Base-by-base conservation (phyloP, 2,888 invertebrate genomes). In the Iselma pallidipennis region DNA sequence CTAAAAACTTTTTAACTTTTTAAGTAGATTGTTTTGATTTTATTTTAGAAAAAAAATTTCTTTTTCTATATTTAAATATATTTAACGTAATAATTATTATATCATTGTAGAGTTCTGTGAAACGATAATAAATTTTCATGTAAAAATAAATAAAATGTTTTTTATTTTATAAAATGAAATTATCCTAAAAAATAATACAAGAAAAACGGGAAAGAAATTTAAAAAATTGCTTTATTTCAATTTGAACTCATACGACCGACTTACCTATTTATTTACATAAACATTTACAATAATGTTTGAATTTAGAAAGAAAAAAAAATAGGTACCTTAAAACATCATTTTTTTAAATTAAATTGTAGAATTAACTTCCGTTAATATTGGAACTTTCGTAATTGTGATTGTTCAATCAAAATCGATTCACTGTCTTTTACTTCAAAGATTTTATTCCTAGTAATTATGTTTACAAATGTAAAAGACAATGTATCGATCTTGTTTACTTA, bases 21-120 rank as follows among this genome's bases (percentile, higher is more conserved):
- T 57, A 52, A 53, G 14, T 31, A 56, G 48, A 42, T 5, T 33
- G 29, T 53, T 4, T 58, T 31, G 59, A 33, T 25, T 59, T 59
- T 54, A 51, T 51, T 29, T 51, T 51, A 51, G 19, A 28, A 28
- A 51, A 28, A 28, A 51, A 14, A 26, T 3, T 21, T 7, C 25
- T 2, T 55, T 48, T 55, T 42, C n/a, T 23, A 26, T 54, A 50
- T 45, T 45, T 48, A 45, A 57, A 14, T 51, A 51, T 37, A 51
- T 31, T 28, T 29, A 28, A 51, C 10, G 19, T 14, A n/a, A 50
- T n/a, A n/a, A n/a, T n/a, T n/a, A n/a, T 14, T 25, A 12, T 50
- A 28, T 28, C 28, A 50, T 37, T 50, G 50, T 50, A 51, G 29
- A 51, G 9, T 51, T 26, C 28, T 51, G 19, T 19, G 6, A 51